Evolutionary conservation across 2,797 vertebrate species (phyloP), one percentile per base, ranked within the genome.

Genomic region (Lacerta viridis): DNA sequence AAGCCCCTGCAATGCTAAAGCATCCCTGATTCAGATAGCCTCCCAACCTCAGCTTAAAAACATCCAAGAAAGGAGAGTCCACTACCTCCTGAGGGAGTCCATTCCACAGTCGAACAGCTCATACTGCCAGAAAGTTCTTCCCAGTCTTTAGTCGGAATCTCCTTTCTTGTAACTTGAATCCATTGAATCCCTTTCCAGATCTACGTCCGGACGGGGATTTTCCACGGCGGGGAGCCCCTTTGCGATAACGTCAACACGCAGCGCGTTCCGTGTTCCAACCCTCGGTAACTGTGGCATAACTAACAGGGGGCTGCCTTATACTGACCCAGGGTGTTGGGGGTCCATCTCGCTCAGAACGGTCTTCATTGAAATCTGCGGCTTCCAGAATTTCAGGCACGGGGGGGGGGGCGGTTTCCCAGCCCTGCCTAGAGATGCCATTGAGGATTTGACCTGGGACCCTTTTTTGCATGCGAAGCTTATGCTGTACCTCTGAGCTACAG

Each of bases 181-280:
- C 46, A 13, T 50, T 3, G 10, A 50, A 50, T 55, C 13, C 92
- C 77, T 59, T 85, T 80, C 77, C 89, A 96, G 96, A 96, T 96
- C 83, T 96, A 96, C 3, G 96, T 96, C 68, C 93, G 95, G 85
- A 96, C 96, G 7, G 96, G 96, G 29, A 96, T 96, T 84, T 96
- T 95, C 89, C 96, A 96, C 10, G 96, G 96, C 81, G 96, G 96
- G 46, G 96, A 96, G 75, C 96, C 96, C 0, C 89, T 96, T 69
- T 96, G 96, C 79, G 96, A 96, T 69, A 96, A 96, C 5, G 95
- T 96, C 79, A 96, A 96, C 90, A 96, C 96, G 29, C 96, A 96
- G 89, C 94, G 96, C 50, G 95, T 96, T 2, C 96, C 95, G 3
- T 96, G 96, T 89, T 96, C 96, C 43, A 96, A 96, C 87, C 95